Evolutionary conservation across 2,888 invertebrate species (phyloP).

Genomic region (Eupithecia abbreviata): DNA sequence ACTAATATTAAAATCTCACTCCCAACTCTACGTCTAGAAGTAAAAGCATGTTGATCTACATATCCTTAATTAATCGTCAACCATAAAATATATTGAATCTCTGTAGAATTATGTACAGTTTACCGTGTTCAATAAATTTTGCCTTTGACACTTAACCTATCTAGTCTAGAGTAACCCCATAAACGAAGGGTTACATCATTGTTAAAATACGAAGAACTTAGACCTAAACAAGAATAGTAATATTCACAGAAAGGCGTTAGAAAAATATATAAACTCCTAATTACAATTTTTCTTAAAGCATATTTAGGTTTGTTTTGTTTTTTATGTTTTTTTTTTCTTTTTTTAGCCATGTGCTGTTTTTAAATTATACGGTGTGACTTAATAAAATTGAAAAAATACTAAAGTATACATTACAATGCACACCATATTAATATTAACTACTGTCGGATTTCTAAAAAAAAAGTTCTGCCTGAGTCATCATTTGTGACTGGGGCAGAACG

Average conservation of each 20-base stretch:
- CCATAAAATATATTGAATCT: conserved; percentile 21
- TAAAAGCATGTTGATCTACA: conserved; percentile 29
- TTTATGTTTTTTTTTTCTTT: conserved; percentile 20
- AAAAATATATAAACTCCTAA: conserved; percentile 29
- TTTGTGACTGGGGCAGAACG: not conserved
- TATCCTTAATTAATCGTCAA: conserved; percentile 2
- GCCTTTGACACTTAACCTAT: conserved; percentile 16
- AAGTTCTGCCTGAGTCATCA: not conserved
- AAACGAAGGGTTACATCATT: not conserved
- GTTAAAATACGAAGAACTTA: conserved; percentile 23
- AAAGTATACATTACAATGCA: conserved; percentile 8
- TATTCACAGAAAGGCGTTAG: conserved; percentile 28
- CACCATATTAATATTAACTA: conserved; percentile 11
- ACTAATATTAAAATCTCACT: conserved; percentile 27
- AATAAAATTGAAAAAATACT: not conserved
- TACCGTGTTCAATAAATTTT: conserved; percentile 11
- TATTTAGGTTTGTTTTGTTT: conserved; percentile 29
- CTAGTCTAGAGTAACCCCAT: conserved; percentile 8
- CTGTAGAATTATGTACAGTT: conserved; percentile 11
- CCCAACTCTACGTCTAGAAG: conserved; percentile 31
- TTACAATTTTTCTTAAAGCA: conserved; percentile 27
- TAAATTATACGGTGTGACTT: conserved; percentile 8
- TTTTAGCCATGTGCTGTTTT: conserved; percentile 30
- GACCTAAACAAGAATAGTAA: conserved; percentile 11
- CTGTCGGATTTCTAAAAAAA: not conserved